Evolutionary conservation across 2,888 invertebrate species (phyloP), one percentile per base, ranked within the genome.

Genomic region (Apocheima hispidaria): DNA sequence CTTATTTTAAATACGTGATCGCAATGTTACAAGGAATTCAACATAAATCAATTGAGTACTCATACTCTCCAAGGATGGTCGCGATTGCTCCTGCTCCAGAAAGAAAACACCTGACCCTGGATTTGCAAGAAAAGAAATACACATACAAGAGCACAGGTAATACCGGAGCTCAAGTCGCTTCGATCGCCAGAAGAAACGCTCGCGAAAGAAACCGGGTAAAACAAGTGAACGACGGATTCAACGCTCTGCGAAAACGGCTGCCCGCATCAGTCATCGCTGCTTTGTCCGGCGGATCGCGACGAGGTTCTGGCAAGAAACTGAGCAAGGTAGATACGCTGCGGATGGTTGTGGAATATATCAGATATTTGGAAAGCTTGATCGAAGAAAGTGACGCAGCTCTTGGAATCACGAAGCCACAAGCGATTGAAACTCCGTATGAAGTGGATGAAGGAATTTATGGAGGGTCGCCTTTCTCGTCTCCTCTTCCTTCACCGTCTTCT

Each of bases 151-250:
- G 93, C 21, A 93, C 92, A 26, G 73, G 82, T 2, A 86, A 85
- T 63, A 80, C 93, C 0, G 94, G 94, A 41, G 94, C 95, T 72
- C 97, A 96, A 75, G 94, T 96, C 55, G 96, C 96, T 30, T 97
- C 98, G 0, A 98, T 98, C 14, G 97, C 97, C 0, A 93, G 98
- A 56, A 94, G 99, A 74, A 99, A 99, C 87, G 98, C 98, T n/a
- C 94, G 99, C 14, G 99, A 99, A 87, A 94, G 99, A 71, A 98
- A 98, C 83, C 95, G 99, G 65, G 98, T 98, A 63, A 98, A 98
- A 88, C 98, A 98, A 94, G 98, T 98, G 81, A 98, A 98, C 90
- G 97, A 97, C 80, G 98, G 98, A 65, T 98, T 98, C 81, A 96
- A 97, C 59, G 97, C 96, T 44, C 88, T 98, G 36, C 94, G 98